Conservation (phyloP, 2,113 vertebrate genomes). For the Passer montanus region DNA sequence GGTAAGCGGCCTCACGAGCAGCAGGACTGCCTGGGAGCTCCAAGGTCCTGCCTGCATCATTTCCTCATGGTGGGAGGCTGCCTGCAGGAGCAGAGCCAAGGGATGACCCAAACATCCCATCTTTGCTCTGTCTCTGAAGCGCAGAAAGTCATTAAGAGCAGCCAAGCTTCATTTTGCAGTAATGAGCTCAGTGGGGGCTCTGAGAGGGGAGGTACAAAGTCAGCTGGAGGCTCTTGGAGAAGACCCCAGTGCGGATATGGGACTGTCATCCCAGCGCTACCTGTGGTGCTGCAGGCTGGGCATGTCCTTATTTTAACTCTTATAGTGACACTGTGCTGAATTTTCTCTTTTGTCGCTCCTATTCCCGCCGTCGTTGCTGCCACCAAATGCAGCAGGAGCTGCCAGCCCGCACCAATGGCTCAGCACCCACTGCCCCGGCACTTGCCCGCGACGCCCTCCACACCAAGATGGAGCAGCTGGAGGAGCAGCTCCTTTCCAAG, state of each 20-base stretch:
- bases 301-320: not conserved
- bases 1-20: not conserved
- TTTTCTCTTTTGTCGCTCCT: not conserved
- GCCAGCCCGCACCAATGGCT: conserved; percentile 81
- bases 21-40: not conserved
- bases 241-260: not conserved
- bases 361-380: not conserved
- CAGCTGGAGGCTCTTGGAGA: conserved; percentile 3
- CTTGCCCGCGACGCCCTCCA: conserved; percentile 70
- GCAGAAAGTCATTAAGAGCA: not conserved
- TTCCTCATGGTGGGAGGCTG: not conserved
- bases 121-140: not conserved
- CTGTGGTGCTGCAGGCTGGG: not conserved
- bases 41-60: rapidly evolving
- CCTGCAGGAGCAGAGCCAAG: not conserved
- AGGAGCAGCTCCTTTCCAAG: conserved; percentile 91
- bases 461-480: conserved; percentile 90
- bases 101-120: not conserved
- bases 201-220: not conserved
- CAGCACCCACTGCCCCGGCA: conserved; percentile 7
- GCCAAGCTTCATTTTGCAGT: not conserved
- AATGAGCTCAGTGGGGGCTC: not conserved
- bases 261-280: not conserved
- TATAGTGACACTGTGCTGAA: rapidly evolving
- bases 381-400: conserved; percentile 74